Evolutionary conservation across 2,888 invertebrate genomes (phyloP).

Genomic region (Mayetiola destructor): DNA sequence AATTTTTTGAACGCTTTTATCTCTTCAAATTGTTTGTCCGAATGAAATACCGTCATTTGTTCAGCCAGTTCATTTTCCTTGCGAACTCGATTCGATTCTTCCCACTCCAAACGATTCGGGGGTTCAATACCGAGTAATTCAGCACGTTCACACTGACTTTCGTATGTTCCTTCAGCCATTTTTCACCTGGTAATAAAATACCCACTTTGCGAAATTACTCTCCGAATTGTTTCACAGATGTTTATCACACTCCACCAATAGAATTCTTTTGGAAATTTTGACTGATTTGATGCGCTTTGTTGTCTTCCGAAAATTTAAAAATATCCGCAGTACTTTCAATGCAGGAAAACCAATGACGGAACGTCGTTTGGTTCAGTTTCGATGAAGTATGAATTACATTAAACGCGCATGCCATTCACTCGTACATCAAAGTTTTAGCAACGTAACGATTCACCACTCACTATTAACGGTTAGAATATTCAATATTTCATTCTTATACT

Average conservation of each 20-base stretch:
- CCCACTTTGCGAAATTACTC: not conserved
- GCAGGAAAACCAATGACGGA: not conserved
- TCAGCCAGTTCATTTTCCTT: slow-evolving; percentile 19
- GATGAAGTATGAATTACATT: not conserved
- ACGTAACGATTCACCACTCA: no score
- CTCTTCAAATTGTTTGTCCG: not conserved
- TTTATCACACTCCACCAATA: not conserved
- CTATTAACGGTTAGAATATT: no score
- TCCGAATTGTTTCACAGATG: no score
- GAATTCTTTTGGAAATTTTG: not conserved
- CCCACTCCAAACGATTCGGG: slow-evolving; percentile 52
- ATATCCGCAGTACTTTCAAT: slow-evolving; percentile 3
- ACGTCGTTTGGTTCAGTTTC: not conserved
- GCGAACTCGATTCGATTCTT: slow-evolving; percentile 36
- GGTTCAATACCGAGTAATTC: slow-evolving; percentile 58
- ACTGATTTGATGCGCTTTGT: no score
- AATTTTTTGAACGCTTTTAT: not conserved
- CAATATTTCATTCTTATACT: no score
- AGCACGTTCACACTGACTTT: slow-evolving; percentile 63
- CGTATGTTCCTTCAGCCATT: slow-evolving; percentile 45
- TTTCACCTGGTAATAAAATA: not conserved
- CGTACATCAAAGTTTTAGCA: no score
- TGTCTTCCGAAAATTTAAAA: no score
- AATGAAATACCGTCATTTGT: not conserved
- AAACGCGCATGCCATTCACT: slow-evolving; percentile 1